Conservation (phyloP, 2,888 invertebrate species). For the Palloptera scutellata region DNA sequence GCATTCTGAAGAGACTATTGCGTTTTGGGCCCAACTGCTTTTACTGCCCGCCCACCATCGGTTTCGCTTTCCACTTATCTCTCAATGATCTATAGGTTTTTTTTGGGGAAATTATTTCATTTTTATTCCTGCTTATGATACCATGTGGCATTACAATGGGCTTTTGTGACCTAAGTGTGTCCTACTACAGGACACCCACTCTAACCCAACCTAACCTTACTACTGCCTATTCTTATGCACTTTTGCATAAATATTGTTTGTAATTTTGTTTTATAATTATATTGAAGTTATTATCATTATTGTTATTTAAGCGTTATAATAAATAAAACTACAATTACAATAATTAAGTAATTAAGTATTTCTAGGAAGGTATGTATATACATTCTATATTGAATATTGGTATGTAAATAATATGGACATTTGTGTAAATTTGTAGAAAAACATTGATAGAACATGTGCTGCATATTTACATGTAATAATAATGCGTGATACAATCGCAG, state of each 20-base stretch:
- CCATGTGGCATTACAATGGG: too few relatives aligned
- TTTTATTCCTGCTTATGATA: background rate
- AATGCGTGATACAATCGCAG: too few relatives aligned
- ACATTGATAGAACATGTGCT: too few relatives aligned
- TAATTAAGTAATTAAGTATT: constrained; percentile 4
- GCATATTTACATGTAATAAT: too few relatives aligned
- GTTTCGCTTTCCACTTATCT: constrained; percentile 3
- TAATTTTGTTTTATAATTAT: constrained; percentile 43
- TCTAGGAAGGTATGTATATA: background rate
- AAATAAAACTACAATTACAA: constrained; percentile 38
- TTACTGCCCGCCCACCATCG: too few relatives aligned
- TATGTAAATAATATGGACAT: background rate
- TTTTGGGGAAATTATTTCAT: constrained; percentile 28
- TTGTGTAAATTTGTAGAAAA: too few relatives aligned
- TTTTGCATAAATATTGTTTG: constrained; percentile 33
- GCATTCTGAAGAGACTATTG: constrained; percentile 29
- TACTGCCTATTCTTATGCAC: too few relatives aligned
- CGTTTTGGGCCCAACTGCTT: background rate
- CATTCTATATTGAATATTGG: background rate
- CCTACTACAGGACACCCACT: too few relatives aligned
- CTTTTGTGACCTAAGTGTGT: too few relatives aligned
- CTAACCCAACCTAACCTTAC: too few relatives aligned
- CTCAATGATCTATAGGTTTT: background rate
- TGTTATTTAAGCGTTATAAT: constrained; percentile 35
- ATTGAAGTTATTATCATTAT: constrained; percentile 44